Evolutionary conservation across 2,888 invertebrate species (phyloP), one percentile per base, ranked within the genome.

Genomic region (Eumerus sabulonum): DNA sequence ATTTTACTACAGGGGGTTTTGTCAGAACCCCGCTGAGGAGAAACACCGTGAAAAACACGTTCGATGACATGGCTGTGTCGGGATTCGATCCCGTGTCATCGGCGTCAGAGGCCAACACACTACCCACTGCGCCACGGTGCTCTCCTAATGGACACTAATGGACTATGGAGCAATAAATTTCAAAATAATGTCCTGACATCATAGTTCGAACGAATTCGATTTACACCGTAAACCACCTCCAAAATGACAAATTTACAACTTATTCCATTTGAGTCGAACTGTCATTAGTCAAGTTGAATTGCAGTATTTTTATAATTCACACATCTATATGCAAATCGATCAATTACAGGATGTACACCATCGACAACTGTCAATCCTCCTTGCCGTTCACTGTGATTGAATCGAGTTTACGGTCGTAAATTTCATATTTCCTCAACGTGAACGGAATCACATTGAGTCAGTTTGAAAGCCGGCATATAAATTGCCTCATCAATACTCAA

Each of bases 401-500:
- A 36, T 45, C 11, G 45, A 38, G n/a, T 27, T 36, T 13, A 9
- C 1, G 12, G 27, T 66, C 66, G 40, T 56, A 40, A 44, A 48
- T 66, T 48, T 40, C 7, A 66, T 36, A 47, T 14, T 19, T 54
- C 16, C 9, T n/a, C 16, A 35, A n/a, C n/a, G n/a, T n/a, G n/a
- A n/a, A n/a, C n/a, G n/a, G n/a, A n/a, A n/a, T n/a, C n/a, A n/a
- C 27, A 27, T 42, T 17, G 9, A 51, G 12, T 53, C 51, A 63
- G 48, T 63, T 64, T 71, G 54, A 42, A 13, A 50, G 35, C 27
- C 13, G 36, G 63, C 67, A 77, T 77, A 67, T 54, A 67, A 73
- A 77, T 77, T 73, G 42, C 77, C 67, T 77, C 73, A 77, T 77
- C 66, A 77, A 38, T 44, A 72, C 50, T 73, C 44, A 62, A 67